Evolutionary conservation across 2,888 invertebrate genomes (phyloP), one percentile per base, ranked within the genome.

Genomic region (Thereva nobilitata): DNA sequence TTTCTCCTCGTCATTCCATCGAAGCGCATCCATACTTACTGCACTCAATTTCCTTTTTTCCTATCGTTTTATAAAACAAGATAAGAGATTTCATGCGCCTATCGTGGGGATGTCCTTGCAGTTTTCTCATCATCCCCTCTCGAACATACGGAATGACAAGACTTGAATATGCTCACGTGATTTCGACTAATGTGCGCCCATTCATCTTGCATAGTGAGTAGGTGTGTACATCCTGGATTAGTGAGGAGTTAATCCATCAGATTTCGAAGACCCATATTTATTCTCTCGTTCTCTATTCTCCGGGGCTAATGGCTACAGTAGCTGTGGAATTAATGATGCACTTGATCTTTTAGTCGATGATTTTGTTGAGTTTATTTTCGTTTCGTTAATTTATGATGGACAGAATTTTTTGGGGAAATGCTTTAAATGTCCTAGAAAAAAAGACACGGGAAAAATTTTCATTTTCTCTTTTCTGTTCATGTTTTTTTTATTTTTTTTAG

Each of bases 181-280:
- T 68, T 66, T 68, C 66, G 44, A 34, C 47, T 61, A 68, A 66
- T 68, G 66, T 42, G 50, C n/a, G 45, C 52, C 63, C 56, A 68
- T 68, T 66, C 55, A 56, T 68, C 67, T 66, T 63, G 53, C 41
- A 40, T 4, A 12, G n/a, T 49, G 41, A 41, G 56, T 6, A 64
- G 23, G 52, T 54, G n/a, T 35, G 53, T 41, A 12, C 54, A 37
- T 37, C 37, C 12, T 54, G 45, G 52, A 50, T 47, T 49, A 42
- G 53, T 64, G 52, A 52, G 64, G 47, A 64, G 67, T 64, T 67
- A 64, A 67, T 67, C 64, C 64, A 67, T 67, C 64, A 59, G 64
- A 67, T 50, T 49, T 67, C 64, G 64, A 44, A 53, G 45, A 53
- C 57, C 53, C 47, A 23, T 23, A 23, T 23, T 23, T 23, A 23